Percentiles rank a stretch among this genome's conserved stretches.
Evolutionary conservation across 2,113 vertebrate genomes (phyloP).

Genomic region (Tor tambroides): DNA sequence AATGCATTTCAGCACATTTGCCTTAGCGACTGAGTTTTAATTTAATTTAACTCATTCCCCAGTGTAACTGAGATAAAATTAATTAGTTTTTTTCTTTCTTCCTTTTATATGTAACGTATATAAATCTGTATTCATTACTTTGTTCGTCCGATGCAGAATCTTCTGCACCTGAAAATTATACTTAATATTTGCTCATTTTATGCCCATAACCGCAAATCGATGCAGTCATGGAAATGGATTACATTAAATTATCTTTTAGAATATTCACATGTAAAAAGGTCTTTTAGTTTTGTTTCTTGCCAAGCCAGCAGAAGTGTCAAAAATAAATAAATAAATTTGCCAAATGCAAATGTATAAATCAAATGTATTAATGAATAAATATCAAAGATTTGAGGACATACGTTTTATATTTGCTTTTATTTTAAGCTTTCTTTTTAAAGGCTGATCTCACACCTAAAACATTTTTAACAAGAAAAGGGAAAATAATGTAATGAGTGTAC

Average conservation of each 20-base stretch:
- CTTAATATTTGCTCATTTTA: background rate
- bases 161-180: background rate
- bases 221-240: background rate
- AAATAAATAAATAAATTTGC: too few relatives aligned
- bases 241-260: background rate
- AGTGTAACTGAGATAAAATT: conserved; percentile 57
- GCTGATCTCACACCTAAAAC: background rate
- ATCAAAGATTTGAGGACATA: too few relatives aligned
- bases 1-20: conserved; percentile 37
- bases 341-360: too few relatives aligned
- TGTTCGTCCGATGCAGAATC: background rate
- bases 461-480: background rate
- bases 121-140: background rate
- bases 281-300: too few relatives aligned
- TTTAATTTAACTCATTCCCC: conserved; percentile 54
- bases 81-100: conserved; percentile 53
- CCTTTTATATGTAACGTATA: conserved; percentile 30
- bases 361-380: too few relatives aligned
- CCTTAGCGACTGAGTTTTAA: conserved; percentile 55
- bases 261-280: background rate
- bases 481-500: background rate
- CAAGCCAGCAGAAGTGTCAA: too few relatives aligned
- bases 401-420: background rate
- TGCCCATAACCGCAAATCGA: background rate
- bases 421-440: background rate